A percentile compares a stretch with the other conserved stretches of the same genome.
Evolutionary conservation across 2,888 invertebrate genomes (phyloP).

Genomic region (Sepiola atlantica): DNA sequence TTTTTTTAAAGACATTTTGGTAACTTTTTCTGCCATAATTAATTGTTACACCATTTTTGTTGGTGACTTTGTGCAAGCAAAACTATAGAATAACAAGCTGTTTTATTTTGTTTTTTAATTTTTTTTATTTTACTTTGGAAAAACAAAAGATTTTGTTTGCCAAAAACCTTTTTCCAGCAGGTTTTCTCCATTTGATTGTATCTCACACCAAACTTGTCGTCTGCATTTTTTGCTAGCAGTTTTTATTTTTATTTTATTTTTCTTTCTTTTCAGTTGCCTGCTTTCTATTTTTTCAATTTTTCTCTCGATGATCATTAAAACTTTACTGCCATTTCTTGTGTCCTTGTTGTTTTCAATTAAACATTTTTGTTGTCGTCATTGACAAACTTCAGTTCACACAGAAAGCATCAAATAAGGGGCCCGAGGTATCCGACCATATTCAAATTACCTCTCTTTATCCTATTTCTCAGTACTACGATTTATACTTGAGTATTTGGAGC

Average conservation of each 20-base stretch:
- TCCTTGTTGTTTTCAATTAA: background rate
- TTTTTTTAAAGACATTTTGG: background rate
- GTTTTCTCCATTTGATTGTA: constrained; percentile 21
- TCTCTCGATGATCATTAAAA: constrained; percentile 32
- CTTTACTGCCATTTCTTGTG: constrained; percentile 12
- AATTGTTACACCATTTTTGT: constrained; percentile 22
- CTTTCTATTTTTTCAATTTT: constrained; percentile 32
- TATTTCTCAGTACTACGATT: too few relatives aligned
- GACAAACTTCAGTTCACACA: too few relatives aligned
- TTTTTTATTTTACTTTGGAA: background rate
- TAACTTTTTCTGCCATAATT: constrained; percentile 18
- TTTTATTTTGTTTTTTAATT: background rate
- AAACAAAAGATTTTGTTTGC: background rate
- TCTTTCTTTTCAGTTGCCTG: constrained; percentile 18
- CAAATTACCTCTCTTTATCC: too few relatives aligned
- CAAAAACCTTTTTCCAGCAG: background rate
- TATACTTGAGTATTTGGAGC: too few relatives aligned
- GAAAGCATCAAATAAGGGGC: too few relatives aligned
- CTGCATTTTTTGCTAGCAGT: constrained; percentile 32
- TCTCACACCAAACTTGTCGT: constrained; percentile 32
- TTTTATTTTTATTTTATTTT: background rate
- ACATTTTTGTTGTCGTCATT: background rate
- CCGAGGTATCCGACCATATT: too few relatives aligned
- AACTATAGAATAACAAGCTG: background rate
- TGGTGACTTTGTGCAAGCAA: constrained; percentile 13